Evolutionary conservation across 2,113 vertebrate species (phyloP).

Genomic region (Halcyon senegalensis): DNA sequence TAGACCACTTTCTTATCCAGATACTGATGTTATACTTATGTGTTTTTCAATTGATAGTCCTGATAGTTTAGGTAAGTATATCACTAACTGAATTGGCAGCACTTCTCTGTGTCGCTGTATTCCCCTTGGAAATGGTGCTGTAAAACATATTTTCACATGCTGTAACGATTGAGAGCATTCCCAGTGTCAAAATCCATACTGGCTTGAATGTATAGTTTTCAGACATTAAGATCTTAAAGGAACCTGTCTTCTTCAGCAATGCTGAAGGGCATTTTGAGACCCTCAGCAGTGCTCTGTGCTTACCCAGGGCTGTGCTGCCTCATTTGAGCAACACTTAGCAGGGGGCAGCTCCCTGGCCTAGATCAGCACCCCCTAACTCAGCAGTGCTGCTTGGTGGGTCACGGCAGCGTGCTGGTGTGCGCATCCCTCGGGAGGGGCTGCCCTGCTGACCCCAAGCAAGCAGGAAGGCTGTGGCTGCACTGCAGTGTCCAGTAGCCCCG

Average conservation of each 20-base stretch:
- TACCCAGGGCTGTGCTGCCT: neutral
- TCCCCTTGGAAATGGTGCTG: neutral
- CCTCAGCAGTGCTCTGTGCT: neutral
- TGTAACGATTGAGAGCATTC: neutral
- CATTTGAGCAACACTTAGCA: neutral
- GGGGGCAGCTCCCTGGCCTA: neutral
- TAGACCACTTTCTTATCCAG: constrained; percentile 96
- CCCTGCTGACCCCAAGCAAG: neutral
- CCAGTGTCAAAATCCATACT: neutral
- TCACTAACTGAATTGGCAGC: neutral
- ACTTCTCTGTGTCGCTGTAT: neutral
- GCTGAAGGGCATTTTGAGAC: neutral
- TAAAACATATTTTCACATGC: neutral
- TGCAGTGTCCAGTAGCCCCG: neutral
- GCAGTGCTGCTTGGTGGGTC: neutral
- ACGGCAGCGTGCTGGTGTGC: neutral
- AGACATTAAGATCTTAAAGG: neutral
- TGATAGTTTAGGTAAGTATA: constrained; percentile 94
- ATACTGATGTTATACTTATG: constrained; percentile 99
- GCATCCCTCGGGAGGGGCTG: neutral
- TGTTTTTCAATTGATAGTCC: constrained; percentile 99
- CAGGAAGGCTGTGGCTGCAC: neutral
- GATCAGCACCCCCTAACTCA: neutral
- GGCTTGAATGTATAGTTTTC: neutral
- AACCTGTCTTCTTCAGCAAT: neutral